A percentile compares a stretch with the other conserved stretches of the same genome.
These are phyloP conservation scores for Phasianus colchicus DNA, from an alignment of 2,113 vertebrate genomes.

Conservation along the genomic window DNA sequence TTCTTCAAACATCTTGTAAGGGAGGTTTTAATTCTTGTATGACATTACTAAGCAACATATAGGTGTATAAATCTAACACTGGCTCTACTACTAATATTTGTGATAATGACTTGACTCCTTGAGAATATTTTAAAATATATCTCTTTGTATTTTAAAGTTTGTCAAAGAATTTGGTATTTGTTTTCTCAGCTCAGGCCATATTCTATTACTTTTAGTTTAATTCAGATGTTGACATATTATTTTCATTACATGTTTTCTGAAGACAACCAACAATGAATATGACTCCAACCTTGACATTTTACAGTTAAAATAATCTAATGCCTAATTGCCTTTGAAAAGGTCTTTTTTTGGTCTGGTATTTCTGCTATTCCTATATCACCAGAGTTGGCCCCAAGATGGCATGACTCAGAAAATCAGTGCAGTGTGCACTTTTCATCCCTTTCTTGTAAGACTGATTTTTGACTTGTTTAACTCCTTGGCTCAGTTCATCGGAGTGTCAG, in stretches of 20 bases:
- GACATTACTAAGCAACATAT: neutral
- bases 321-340: neutral
- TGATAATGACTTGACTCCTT: neutral
- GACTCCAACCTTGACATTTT: neutral
- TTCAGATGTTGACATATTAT: neutral
- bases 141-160: neutral
- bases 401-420: fast-evolving
- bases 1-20: neutral
- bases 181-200: neutral
- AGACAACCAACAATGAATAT: neutral
- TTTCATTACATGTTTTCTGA: neutral
- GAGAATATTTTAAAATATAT: neutral
- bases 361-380: neutral
- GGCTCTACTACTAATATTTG: neutral
- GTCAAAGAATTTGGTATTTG: neutral
- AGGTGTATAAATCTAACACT: neutral
- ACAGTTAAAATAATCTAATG: neutral
- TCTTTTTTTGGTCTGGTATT: neutral
- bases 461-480: neutral
- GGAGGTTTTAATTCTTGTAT: neutral
- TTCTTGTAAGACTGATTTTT: constrained; percentile 12
- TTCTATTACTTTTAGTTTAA: neutral
- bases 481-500: neutral
- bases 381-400: neutral
- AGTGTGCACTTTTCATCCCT: neutral